A percentile compares a stretch with the other conserved stretches of the same genome.
Evolutionary conservation across 2,888 invertebrate genomes (phyloP).

Genomic region (Drosophila kuntzei): DNA sequence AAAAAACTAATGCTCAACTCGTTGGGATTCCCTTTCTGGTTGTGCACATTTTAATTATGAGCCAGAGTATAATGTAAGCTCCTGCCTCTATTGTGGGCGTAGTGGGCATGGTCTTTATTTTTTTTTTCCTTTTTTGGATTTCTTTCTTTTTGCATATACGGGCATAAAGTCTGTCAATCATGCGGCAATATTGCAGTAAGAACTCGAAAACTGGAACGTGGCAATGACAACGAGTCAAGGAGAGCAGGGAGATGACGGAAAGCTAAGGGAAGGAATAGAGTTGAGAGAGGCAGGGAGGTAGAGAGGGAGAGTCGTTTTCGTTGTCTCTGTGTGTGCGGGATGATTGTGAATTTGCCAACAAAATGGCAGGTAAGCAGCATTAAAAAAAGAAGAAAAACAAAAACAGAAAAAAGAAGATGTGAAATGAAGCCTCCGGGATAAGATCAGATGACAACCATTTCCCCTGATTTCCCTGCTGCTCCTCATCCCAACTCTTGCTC

Average conservation of each 20-base stretch:
- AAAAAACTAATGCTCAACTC: constrained; percentile 32
- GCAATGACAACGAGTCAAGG: not conserved
- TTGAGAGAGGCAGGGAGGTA: too few species aligned
- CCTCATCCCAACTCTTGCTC: not conserved
- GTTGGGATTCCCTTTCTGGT: constrained; percentile 7
- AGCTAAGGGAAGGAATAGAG: too few species aligned
- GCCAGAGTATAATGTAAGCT: constrained; percentile 44
- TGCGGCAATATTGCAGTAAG: constrained; percentile 52
- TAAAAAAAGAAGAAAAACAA: constrained; percentile 24
- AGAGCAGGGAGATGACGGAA: not conserved
- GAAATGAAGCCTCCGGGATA: constrained; percentile 47
- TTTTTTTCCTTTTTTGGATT: not conserved
- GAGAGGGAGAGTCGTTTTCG: not conserved
- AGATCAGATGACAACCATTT: constrained; percentile 42
- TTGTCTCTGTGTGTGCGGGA: constrained; percentile 19
- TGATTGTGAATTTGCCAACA: constrained; percentile 36
- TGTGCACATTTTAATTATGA: constrained; percentile 66
- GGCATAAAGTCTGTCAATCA: constrained; percentile 62
- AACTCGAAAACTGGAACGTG: constrained; percentile 30
- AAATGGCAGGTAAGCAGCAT: constrained; percentile 58
- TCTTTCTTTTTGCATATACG: constrained; percentile 14
- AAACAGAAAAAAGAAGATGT: constrained; percentile 16
- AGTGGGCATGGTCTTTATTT: constrained; percentile 9
- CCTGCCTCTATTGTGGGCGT: not conserved
- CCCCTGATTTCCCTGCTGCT: not conserved